phyloP scores from a whole-genome alignment of 1,140 invertebrate genomes.

The Ridgeia piscesae region DNA sequence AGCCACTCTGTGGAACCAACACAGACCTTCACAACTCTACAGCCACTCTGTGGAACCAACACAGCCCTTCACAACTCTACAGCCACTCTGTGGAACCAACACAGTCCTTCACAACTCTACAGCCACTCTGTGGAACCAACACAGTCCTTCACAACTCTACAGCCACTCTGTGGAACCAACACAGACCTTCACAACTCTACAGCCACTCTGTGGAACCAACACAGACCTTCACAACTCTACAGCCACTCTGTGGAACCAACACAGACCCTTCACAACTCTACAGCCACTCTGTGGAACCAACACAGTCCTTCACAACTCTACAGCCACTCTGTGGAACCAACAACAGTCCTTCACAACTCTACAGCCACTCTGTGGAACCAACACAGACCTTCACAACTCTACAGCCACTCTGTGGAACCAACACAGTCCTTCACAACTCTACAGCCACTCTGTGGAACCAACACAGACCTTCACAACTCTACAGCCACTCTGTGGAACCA shows the following conservation, averaged over 20 bases:
- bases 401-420: neutral
- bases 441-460: slow-evolving; percentile 68
- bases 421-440: slow-evolving; percentile 57
- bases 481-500: neutral
- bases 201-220: neutral
- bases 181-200: neutral
- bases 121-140: neutral
- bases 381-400: neutral
- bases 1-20: neutral
- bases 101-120: neutral
- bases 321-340: no score
- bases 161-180: neutral
- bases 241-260: neutral
- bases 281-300: neutral
- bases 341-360: neutral
- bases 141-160: neutral
- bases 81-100: neutral
- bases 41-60: slow-evolving; percentile 68
- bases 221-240: neutral
- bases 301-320: neutral
- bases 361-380: neutral
- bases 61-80: neutral
- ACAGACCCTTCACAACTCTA: neutral
- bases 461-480: neutral
- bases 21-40: slow-evolving; percentile 55